Evolutionary conservation across 2,888 invertebrate genomes (phyloP), one percentile per base, ranked within the genome.

Genomic region (Tromatobia lineatoria): DNA sequence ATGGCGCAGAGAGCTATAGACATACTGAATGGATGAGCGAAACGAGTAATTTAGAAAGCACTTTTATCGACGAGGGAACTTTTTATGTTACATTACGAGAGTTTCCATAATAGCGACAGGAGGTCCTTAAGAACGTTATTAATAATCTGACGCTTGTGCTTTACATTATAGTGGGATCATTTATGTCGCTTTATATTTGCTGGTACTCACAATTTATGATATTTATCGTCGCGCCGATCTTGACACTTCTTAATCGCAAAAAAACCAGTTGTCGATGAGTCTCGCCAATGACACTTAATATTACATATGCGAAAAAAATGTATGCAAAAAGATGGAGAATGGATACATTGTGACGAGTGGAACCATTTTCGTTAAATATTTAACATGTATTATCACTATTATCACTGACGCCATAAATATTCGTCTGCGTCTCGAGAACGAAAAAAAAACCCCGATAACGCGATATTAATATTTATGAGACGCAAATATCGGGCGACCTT

Each of bases 391-490:
- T 59, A 29, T 25, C 45, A 18, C 47, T 15, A 42, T 42, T 38
- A 71, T 73, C 69, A 29, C 29, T 50, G 45, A 23, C 42, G 76
- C 25, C 67, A 67, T 77, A 29, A 69, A 69, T 77, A 77, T 67
- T 57, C 67, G 38, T 64, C 61, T 18, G 38, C 18, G 61, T 20
- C 20, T 64, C n/a, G n/a, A 13, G 61, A 42, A 29, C 42, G 47
- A 29, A 23, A 69, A 77, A 67, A 42, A 77, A 47, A n/a, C 15
- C 11, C 20, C 64, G 75, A 70, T 54, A 79, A 47, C 54, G 42
- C 47, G 13, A 64, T 70, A 75, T 83, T 50, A 79, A 79, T 83
- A 83, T 83, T 83, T 66, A 83, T 79, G 64, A 34, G 54, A 74
- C 64, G 70, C 70, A 79, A 78, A 83, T 83, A 64, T 64, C 74